A percentile compares a stretch with the other conserved stretches of the same genome.
These are phyloP conservation scores for Dromococcyx pavoninus DNA, from an alignment of 2,797 vertebrate species.

Conservation along the genomic window DNA sequence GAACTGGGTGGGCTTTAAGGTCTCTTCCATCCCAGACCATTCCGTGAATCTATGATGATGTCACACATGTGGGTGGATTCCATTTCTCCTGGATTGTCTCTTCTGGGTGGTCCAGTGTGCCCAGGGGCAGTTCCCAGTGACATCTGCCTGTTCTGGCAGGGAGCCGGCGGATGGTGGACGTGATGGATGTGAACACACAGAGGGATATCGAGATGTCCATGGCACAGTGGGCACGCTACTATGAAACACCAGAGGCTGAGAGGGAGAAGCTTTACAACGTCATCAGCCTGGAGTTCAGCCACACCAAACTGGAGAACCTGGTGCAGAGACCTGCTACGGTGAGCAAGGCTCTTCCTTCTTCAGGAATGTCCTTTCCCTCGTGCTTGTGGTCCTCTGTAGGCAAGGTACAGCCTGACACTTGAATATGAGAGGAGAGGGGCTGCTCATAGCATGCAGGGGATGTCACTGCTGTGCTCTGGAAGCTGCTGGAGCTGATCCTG, in stretches of 20 bases:
- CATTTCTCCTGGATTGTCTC: not conserved
- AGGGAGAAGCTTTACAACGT: conserved; percentile 97
- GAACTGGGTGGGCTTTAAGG: too few relatives aligned
- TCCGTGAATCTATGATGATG: too few relatives aligned
- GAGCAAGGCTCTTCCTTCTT: conserved; percentile 8
- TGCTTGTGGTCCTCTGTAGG: not conserved
- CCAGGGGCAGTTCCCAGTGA: not conserved
- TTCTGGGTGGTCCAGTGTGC: not conserved
- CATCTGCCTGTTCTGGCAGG: conserved; percentile 71
- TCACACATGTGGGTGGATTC: not conserved
- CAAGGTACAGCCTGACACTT: not conserved
- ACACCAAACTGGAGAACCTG: conserved; percentile 94
- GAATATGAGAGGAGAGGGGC: not conserved
- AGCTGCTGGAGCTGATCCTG: not conserved
- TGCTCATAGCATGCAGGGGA: fast-evolving
- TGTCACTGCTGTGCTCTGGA: not conserved
- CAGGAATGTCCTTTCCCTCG: not conserved
- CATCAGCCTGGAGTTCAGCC: conserved; percentile 98
- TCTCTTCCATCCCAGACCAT: too few relatives aligned
- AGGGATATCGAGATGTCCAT: conserved; percentile 99
- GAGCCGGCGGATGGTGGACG: conserved; percentile 93
- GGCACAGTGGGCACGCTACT: conserved; percentile 97
- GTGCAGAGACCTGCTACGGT: conserved; percentile 92
- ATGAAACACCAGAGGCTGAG: conserved; percentile 91
- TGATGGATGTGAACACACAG: conserved; percentile 98